Base-by-base conservation (phyloP, 2,888 invertebrate species). In the Eupelmus urozonus region DNA sequence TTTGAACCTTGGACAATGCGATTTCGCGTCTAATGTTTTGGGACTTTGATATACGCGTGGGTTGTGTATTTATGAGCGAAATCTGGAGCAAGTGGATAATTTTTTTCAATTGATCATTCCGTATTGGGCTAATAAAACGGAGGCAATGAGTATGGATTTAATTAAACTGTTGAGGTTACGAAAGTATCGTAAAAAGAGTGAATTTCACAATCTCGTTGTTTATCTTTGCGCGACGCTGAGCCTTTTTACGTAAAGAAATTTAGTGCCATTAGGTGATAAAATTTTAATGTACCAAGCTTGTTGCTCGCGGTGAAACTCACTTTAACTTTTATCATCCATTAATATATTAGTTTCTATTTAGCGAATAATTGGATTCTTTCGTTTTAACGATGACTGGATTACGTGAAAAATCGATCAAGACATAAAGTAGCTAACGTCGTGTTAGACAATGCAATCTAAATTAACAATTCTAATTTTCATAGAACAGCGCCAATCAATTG, bases 151-250 rank as follows among this genome's bases (percentile, higher is more conserved):
- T 34, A 9, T 5, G 9, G 9, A 34, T 34, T 45, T 45, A n/a
- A 45, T 45, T 45, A 45, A 45, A 45, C 16, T 45, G 16, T 16
- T 45, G 13, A 34, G 34, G 34, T 34, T 34, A 34, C 34, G 34
- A 34, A 45, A 51, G 4, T 51, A 18, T 20, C 59, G 42, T 62
- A 34, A 40, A 18, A 63, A 69, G n/a, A n/a, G n/a, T n/a, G n/a
- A 25, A 42, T 42, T 57, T 55, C 25, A 40, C 23, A 40, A 51
- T 3, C 9, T 2, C 16, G 25, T 40, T 71, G 18, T 65, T 73
- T 74, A 66, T 65, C 23, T 65, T 74, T 74, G 49, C 49, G 59
- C 66, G 55, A 73, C 27, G 16, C 13, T 34, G 11, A 1, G 29
- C 3, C 57, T 63, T 65, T 71, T 63, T 59, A 59, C 59, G 57